Base-by-base conservation (phyloP, 1,140 invertebrate species). In the Sipha flava region DNA sequence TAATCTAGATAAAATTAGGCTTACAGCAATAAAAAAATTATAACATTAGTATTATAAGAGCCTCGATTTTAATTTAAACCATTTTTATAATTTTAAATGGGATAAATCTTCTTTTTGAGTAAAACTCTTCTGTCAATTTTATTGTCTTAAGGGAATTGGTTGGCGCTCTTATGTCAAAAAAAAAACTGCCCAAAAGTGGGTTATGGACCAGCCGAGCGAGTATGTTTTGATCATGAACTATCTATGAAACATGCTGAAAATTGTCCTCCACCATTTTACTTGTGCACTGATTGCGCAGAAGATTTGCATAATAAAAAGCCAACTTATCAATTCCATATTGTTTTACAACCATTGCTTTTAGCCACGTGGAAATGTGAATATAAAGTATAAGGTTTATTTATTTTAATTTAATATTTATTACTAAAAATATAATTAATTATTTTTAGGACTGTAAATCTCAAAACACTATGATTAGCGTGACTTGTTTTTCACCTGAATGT, bases 401-500 rank as follows among this genome's bases (percentile, higher is more conserved):
- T 43, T 16, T 18, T 66, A 23, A 26, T 7, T 23, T 37, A n/a
- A n/a, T 29, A n/a, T 45, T 29, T 16, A 18, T 0, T 47, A 9
- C 2, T 70, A 45, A 5, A 70, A 4, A 49, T 31, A 31, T 49
- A 31, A 34, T 75, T 75, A 14, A 21, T 54, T 34, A 62, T 54
- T 87, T 88, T 37, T 84, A 97, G 94, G 98, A 96, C 84, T 99
- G 98, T 85, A 90, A 94, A 77, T 93, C 94, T 0, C 89, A 89
- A 12, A 94, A 98, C 81, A 98, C 98, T 85, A 96, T 97, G 1
- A 92, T 96, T 72, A 94, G 73, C 18, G 73, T 77, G 21, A 96
- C 98, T 37, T 99, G 98, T 85, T 99, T 99, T 87, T 95, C 95
- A 14, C 93, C 92, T 52, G 97, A 98, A 86, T 99, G 98, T 86